Conservation (phyloP, 1,140 invertebrate genomes). For the Coptotermes formosanus region DNA sequence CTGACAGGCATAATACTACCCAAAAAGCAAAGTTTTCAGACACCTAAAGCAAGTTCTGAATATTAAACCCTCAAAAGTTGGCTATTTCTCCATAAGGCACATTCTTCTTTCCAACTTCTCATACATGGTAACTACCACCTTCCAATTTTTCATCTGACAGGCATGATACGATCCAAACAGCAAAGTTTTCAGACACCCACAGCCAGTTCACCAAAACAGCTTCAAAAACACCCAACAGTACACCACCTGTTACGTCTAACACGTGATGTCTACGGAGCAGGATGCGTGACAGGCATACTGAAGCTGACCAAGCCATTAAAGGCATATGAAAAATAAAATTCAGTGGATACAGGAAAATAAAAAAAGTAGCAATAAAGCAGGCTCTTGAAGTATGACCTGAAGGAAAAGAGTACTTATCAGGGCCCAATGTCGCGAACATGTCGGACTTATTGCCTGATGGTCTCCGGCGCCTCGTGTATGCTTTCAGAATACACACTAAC, state of each 20-base stretch:
- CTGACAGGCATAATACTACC: conserved; percentile 54
- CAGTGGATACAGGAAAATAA: conserved; percentile 54
- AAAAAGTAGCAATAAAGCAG: conserved; percentile 71
- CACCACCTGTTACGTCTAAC: conserved; percentile 78
- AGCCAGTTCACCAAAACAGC: conserved; percentile 63
- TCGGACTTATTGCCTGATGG: conserved; percentile 66
- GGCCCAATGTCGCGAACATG: conserved; percentile 58
- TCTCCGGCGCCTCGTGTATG: conserved; percentile 70
- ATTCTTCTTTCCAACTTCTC: background rate
- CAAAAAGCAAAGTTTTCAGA: conserved; percentile 50
- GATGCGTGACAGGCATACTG: conserved; percentile 76
- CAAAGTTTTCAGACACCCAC: conserved; percentile 61
- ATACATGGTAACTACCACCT: conserved; percentile 57
- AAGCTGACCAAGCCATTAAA: conserved; percentile 69
- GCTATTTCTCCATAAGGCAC: too few species aligned
- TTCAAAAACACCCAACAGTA: conserved; percentile 72
- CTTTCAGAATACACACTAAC: conserved; percentile 79
- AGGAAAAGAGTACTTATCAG: conserved; percentile 94
- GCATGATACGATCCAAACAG: conserved; percentile 51
- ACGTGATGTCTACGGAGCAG: conserved; percentile 82
- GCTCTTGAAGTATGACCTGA: conserved; percentile 93
- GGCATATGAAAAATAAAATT: conserved; percentile 44
- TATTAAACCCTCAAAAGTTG: too few species aligned
- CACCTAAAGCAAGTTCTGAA: conserved; percentile 62
- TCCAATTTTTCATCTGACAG: conserved; percentile 58